phyloP scores from a whole-genome alignment of 2,113 vertebrate genomes.

The Brachyhypopomus gauderio region DNA sequence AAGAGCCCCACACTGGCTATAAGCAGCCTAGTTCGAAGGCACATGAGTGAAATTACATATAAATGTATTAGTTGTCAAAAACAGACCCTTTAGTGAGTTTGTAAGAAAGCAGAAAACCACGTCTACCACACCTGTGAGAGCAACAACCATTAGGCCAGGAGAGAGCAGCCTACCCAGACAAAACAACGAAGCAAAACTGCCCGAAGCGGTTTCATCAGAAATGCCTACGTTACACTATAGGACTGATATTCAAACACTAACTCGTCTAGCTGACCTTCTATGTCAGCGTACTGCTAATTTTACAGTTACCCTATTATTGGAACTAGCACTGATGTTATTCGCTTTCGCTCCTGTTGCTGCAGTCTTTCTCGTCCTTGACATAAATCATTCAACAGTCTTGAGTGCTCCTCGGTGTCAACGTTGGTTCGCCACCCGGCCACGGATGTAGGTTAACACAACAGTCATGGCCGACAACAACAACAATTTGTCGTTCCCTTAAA shows the following conservation, averaged over 20 bases:
- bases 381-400: constrained; percentile 22
- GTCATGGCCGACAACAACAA: constrained; percentile 23
- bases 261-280: background rate
- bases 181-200: no score
- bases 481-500: constrained; percentile 64
- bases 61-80: no score
- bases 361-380: constrained; percentile 13
- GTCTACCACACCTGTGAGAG: no score
- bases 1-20: no score
- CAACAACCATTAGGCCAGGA: no score
- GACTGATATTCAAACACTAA: background rate
- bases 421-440: background rate
- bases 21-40: no score
- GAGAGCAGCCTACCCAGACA: no score
- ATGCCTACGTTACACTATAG: background rate
- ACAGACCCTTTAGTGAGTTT: no score
- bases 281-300: background rate
- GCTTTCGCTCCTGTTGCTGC: background rate
- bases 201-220: no score
- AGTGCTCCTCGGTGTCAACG: background rate
- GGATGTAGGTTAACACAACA: constrained; percentile 31
- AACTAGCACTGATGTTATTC: background rate
- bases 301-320: background rate
- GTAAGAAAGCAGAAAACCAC: no score
- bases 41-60: no score